These are phyloP conservation scores for Anas platyrhynchos DNA, from an alignment of 2,113 vertebrate genomes.

Conservation along the genomic window DNA sequence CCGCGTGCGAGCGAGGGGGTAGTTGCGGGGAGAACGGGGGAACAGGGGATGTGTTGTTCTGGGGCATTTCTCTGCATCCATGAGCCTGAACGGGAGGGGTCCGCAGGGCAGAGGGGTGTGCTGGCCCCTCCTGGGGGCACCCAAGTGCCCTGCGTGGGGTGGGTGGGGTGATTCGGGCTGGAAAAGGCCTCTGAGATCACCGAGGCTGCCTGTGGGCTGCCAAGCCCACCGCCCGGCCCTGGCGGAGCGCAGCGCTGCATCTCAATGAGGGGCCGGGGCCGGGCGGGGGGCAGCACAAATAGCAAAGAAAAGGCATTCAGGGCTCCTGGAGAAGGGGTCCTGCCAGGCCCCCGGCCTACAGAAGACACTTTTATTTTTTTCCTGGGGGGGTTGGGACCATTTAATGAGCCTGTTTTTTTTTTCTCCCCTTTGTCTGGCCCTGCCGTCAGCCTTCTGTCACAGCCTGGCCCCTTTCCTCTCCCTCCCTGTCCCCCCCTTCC, in stretches of 20 bases:
- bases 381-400: not conserved
- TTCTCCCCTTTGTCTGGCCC: constrained; percentile 69
- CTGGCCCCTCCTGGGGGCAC: not conserved
- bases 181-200: not conserved
- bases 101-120: fast-evolving
- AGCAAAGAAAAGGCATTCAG: constrained; percentile 49
- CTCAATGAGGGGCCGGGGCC: constrained; percentile 14
- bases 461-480: constrained; percentile 49
- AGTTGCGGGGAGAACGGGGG: fast-evolving
- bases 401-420: constrained; percentile 58
- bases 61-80: not conserved
- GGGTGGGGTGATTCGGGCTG: not conserved
- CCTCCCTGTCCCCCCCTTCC: constrained; percentile 40
- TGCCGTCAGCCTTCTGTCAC: constrained; percentile 72
- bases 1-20: fast-evolving
- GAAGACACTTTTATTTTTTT: constrained; percentile 53
- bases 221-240: too few species aligned
- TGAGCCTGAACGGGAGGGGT: not conserved
- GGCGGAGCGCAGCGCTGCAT: constrained; percentile 14
- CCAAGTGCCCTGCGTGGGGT: not conserved
- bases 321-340: constrained; percentile 14
- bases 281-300: constrained; percentile 20
- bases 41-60: fast-evolving
- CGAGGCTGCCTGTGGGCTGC: not conserved
- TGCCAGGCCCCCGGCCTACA: not conserved